Evolutionary conservation across 2,888 invertebrate species (phyloP).

Genomic region (Teleogryllus oceanicus): DNA sequence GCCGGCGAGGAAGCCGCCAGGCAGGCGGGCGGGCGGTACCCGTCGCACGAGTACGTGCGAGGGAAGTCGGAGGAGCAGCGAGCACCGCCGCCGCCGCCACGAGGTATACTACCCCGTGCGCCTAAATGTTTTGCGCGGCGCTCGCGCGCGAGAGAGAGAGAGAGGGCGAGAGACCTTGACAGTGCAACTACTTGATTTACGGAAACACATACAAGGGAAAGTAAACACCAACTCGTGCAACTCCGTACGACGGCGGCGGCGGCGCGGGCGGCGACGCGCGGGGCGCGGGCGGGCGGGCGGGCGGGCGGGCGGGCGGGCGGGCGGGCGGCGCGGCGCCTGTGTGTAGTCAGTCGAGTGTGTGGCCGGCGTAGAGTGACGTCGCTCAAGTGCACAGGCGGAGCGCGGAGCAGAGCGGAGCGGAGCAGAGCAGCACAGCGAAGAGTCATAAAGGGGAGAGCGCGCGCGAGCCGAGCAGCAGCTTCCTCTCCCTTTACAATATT

Average conservation of each 20-base stretch:
- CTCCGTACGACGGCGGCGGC: neutral
- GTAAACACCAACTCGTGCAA: slow-evolving; percentile 12
- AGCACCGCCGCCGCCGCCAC: too few relatives aligned
- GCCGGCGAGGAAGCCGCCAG: too few relatives aligned
- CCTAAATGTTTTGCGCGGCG: too few relatives aligned
- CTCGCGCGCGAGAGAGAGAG: too few relatives aligned
- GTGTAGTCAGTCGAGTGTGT: neutral
- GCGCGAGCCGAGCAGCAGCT: too few relatives aligned
- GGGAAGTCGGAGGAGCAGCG: too few relatives aligned
- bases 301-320: too few relatives aligned
- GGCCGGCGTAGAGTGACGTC: neutral
- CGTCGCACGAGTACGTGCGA: too few relatives aligned
- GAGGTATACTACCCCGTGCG: too few relatives aligned
- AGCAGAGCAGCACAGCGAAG: neutral
- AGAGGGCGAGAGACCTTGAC: too few relatives aligned
- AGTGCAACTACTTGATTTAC: neutral
- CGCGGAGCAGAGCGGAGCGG: neutral
- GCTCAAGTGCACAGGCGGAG: neutral
- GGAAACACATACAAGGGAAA: neutral
- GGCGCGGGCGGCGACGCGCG: neutral
- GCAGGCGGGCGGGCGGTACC: too few relatives aligned
- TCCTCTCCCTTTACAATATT: neutral
- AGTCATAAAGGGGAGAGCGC: neutral
- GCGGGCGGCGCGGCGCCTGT: too few relatives aligned
- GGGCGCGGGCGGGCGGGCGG: neutral